Conservation (phyloP, 2,888 invertebrate genomes). For the Rosalia funebris region DNA sequence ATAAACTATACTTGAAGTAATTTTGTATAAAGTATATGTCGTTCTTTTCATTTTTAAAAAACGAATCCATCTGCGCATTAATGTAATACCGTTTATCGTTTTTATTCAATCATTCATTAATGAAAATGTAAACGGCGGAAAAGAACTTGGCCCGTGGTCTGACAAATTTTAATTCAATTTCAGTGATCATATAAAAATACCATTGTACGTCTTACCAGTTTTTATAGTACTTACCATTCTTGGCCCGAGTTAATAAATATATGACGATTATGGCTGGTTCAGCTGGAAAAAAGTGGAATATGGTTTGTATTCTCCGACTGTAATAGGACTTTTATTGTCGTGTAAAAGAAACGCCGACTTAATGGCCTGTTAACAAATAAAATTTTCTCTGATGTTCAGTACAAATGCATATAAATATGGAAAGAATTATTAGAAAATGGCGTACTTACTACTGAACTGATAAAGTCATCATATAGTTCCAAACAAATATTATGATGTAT, state of each 20-base stretch:
- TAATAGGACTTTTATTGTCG: constrained; percentile 3
- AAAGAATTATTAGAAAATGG: too few relatives aligned
- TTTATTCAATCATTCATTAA: too few relatives aligned
- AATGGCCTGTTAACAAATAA: not conserved
- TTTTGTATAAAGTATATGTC: too few relatives aligned
- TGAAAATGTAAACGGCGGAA: too few relatives aligned
- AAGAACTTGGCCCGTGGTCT: constrained; percentile 18
- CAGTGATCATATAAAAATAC: constrained; percentile 23
- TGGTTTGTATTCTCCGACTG: not conserved
- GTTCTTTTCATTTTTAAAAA: too few relatives aligned
- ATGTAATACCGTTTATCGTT: too few relatives aligned
- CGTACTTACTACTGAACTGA: too few relatives aligned
- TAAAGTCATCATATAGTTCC: too few relatives aligned
- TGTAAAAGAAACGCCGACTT: not conserved
- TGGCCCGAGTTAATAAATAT: constrained; percentile 29
- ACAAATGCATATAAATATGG: too few relatives aligned
- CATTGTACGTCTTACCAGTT: constrained; percentile 21
- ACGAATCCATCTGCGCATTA: too few relatives aligned
- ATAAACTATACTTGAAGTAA: too few relatives aligned
- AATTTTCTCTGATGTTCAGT: not conserved
- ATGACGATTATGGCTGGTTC: constrained; percentile 28
- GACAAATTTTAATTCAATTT: constrained; percentile 19
- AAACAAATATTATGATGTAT: too few relatives aligned
- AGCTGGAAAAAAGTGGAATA: constrained; percentile 20
- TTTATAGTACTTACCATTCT: constrained; percentile 36